Base-by-base conservation (phyloP, 2,797 vertebrate genomes). In the Apodemus agrarius region DNA sequence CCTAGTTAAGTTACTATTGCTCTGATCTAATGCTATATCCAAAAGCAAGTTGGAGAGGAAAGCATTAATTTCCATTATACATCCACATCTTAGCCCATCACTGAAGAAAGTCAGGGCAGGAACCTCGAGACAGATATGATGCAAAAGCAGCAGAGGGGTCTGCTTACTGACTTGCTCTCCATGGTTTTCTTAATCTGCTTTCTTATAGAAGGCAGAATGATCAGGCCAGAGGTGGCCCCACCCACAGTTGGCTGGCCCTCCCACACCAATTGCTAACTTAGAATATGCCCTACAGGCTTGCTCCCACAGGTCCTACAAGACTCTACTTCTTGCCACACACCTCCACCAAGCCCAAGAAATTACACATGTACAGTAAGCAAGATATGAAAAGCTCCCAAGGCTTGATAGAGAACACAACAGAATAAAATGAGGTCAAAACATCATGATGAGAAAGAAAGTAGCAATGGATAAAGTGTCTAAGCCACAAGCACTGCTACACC, bases 381-480 rank as follows among this genome's bases (percentile, higher is more conserved):
- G 43, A 10, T 72, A 9, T 34, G 43, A 59, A 94, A 92, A 78
- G 40, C 17, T 87, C n/a, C 46, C 1, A 37, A 91, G 26, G 65
- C 19, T 76, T 90, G 84, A 79, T 37, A 78, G 16, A 54, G 16
- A 90, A 65, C 6, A 86, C 12, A n/a, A 29, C 8, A 75, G 49
- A 78, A 31, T 80, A 67, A 82, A 76, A 43, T n/a, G 8, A 93
- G 3, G 21, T 84, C 37, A 91, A 69, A 96, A 89, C 34, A 37
- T 31, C 46, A 4, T 79, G 78, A 6, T 37, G 37, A 37, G 65
- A 96, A 85, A 92, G 65, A 96, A 82, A 94, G 43, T 12, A 84
- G 37, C 61, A 85, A 80, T 75, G 59, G 52, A 93, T 54, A 40
- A 94, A 89, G 96, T 31, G 24, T 67, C n/a, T 84, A 93, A 57